Percentiles rank a stretch among this genome's conserved stretches.
These are phyloP conservation scores for Drosophila ogumai DNA, from an alignment of 1,140 invertebrate species.

Conservation along the genomic window DNA sequence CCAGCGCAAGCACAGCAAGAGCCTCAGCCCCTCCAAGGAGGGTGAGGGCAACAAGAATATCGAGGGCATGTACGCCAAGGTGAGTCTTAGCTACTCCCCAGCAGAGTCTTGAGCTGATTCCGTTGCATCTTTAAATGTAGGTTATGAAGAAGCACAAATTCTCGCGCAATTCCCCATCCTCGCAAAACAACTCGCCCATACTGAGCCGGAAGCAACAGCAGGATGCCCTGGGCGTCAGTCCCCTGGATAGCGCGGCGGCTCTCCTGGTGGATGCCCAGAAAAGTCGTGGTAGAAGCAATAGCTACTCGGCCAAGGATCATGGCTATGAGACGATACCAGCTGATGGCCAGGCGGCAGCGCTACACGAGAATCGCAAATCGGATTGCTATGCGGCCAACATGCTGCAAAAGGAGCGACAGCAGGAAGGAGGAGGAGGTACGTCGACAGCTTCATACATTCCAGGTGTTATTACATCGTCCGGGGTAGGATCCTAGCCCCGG, in stretches of 20 bases:
- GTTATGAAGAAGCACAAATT: conserved; percentile 85
- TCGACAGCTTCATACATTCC: background rate
- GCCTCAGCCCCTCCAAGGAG: conserved; percentile 87
- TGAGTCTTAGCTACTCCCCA: conserved; percentile 69
- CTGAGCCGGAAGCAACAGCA: conserved; percentile 82
- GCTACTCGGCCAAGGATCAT: conserved; percentile 86
- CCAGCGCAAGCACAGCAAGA: conserved; percentile 85
- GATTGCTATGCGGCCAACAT: conserved; percentile 79
- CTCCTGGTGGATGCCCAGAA: conserved; percentile 79
- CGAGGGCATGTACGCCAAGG: conserved; percentile 95
- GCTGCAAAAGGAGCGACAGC: conserved; percentile 75
- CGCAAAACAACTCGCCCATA: conserved; percentile 78
- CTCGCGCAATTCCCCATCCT: conserved; percentile 65
- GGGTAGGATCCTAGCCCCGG: conserved; percentile 12
- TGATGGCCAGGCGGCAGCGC: conserved; percentile 66
- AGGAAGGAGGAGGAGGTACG: conserved; percentile 70
- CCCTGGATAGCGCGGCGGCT: conserved; percentile 69
- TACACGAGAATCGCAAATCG: conserved; percentile 84
- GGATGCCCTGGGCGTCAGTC: conserved; percentile 63
- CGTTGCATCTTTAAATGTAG: conserved; percentile 27
- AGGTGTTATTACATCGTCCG: background rate
- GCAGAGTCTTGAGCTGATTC: background rate
- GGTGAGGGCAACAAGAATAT: conserved; percentile 90
- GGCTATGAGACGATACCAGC: conserved; percentile 88
- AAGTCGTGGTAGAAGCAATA: conserved; percentile 72